Base-by-base conservation (phyloP, 2,888 invertebrate species). In the Pseudococcus jackbeardsleyi region DNA sequence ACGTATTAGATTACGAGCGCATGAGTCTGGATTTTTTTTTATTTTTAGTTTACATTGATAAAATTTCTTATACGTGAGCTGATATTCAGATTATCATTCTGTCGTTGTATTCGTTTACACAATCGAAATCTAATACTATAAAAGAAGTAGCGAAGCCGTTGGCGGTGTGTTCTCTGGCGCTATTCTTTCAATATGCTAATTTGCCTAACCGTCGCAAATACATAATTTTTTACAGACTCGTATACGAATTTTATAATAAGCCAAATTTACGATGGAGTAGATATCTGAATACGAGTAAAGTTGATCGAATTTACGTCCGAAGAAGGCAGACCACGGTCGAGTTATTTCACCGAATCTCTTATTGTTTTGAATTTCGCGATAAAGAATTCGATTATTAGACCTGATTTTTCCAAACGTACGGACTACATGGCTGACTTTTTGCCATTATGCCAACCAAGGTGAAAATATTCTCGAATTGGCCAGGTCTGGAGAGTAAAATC, bases 61-160 rank as follows among this genome's bases (percentile, higher is more conserved):
- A 79, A 79, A 79, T 79, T 79, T 79, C 42, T 79, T 42, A 39
- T 79, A 79, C 79, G 79, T 79, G 79, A 79, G 79, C 22, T 79
- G 79, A 42, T 79, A 79, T 46, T 79, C 79, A 42, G 79, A 79
- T 79, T 79, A 79, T 79, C 42, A 79, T 79, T 79, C 79, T 42
- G 79, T 79, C 79, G 79, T 79, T 79, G 42, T 11, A 19, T 79
- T 79, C 79, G 79, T 79, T 79, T 79, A 79, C 79, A 79, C 79
- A 79, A 42, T 79, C n/a, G 79, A n/a, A 79, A 79, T 79, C 79
- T n/a, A 79, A 79, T 42, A 19, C 79, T 79, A 46, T 72, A 33
- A 33, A 79, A n/a, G 42, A 42, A 42, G 26, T 33, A 72, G 33
- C 15, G 33, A 9, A 72, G 26, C 68, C 68, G 9, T 72, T 72